Conservation (phyloP, 2,797 vertebrate species). For the Fistularia commersonii region DNA sequence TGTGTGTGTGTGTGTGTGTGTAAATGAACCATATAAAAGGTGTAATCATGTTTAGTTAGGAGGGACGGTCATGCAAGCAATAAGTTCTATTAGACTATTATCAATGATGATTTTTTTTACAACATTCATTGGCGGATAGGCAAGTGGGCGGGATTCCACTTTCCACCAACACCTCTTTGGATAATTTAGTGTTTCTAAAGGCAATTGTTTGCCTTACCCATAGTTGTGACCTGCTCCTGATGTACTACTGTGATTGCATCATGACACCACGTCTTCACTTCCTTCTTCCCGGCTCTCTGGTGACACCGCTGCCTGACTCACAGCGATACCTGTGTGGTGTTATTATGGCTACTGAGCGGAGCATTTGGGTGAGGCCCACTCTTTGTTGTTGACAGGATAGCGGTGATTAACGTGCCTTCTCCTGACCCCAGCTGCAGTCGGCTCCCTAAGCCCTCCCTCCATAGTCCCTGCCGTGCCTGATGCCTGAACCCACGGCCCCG, state of each 20-base stretch:
- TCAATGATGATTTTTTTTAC: slow-evolving; percentile 48
- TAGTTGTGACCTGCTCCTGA: slow-evolving; percentile 27
- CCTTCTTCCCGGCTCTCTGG: slow-evolving; percentile 42
- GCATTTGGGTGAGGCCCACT: slow-evolving; percentile 65
- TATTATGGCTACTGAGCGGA: slow-evolving; percentile 67
- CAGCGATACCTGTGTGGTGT: slow-evolving; percentile 53
- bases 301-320: slow-evolving; percentile 64
- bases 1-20: neutral
- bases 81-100: slow-evolving; percentile 47
- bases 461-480: slow-evolving; percentile 43
- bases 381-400: slow-evolving; percentile 78
- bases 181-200: slow-evolving; percentile 46
- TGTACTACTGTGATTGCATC: slow-evolving; percentile 58
- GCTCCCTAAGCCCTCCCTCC: slow-evolving; percentile 45
- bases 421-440: slow-evolving; percentile 69
- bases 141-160: slow-evolving; percentile 34
- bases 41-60: slow-evolving; percentile 34
- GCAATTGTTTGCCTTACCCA: slow-evolving; percentile 8
- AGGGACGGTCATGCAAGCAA: slow-evolving; percentile 43
- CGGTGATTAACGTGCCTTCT: slow-evolving; percentile 77
- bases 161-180: slow-evolving; percentile 24
- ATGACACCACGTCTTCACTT: slow-evolving; percentile 54
- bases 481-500: slow-evolving; percentile 50
- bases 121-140: slow-evolving; percentile 41
- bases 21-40: slow-evolving; percentile 29